A percentile compares a stretch with the other conserved stretches of the same genome.
Evolutionary conservation across 2,797 vertebrate species (phyloP).

Genomic region (Eulemur rubriventer): DNA sequence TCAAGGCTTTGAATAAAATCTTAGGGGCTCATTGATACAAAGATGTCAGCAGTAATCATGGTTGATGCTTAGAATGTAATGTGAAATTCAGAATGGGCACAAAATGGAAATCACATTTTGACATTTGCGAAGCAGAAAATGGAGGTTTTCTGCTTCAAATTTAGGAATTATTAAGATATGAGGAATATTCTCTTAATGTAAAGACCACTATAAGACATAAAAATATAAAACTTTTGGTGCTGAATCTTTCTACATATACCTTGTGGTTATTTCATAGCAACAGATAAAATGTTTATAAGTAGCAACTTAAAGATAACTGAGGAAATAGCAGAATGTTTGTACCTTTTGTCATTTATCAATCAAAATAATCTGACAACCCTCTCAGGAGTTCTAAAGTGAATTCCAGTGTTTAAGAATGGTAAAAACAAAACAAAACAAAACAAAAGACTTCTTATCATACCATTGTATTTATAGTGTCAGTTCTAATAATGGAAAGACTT

Average conservation of each 20-base stretch:
- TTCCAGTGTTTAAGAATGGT: slow-evolving; percentile 5
- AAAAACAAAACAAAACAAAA: neutral
- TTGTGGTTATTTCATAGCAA: slow-evolving; percentile 81
- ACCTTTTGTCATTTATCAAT: slow-evolving; percentile 73
- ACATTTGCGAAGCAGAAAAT: neutral
- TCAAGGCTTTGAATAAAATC: slow-evolving; percentile 78
- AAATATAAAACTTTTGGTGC: slow-evolving; percentile 78
- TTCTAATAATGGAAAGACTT: slow-evolving; percentile 38
- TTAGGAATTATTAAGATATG: slow-evolving; percentile 61
- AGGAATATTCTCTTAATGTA: slow-evolving; percentile 74
- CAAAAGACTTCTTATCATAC: neutral
- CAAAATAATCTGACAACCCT: slow-evolving; percentile 16
- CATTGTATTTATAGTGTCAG: neutral
- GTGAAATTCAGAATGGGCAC: slow-evolving; percentile 73
- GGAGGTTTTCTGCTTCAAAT: slow-evolving; percentile 68
- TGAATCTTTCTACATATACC: slow-evolving; percentile 78
- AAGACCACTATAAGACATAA: slow-evolving; percentile 76
- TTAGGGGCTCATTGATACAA: slow-evolving; percentile 78
- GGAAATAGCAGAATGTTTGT: slow-evolving; percentile 68
- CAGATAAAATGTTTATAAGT: slow-evolving; percentile 83
- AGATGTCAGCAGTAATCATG: slow-evolving; percentile 79
- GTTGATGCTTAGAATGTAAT: slow-evolving; percentile 79
- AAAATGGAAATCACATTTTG: slow-evolving; percentile 56
- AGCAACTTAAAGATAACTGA: slow-evolving; percentile 78
- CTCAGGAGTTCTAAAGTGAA: slow-evolving; percentile 36